Evolutionary conservation across 2,888 invertebrate species (phyloP), one percentile per base, ranked within the genome.

Genomic region (Chrysomela aeneicollis): DNA sequence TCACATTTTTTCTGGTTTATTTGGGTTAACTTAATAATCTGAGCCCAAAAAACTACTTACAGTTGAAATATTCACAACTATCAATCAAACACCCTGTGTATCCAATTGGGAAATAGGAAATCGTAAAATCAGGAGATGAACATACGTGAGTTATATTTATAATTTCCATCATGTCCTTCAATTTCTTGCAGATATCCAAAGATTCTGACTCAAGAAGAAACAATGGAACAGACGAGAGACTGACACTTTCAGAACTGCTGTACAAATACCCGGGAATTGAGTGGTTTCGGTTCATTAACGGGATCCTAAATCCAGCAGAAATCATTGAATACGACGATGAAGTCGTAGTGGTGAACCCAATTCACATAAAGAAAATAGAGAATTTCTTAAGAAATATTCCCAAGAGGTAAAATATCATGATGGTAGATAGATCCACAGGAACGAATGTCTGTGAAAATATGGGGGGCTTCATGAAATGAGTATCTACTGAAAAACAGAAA

Each of bases 191-290:
- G 79, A 76, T 77, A 64, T 74, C 75, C 2, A 71, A 76, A 49
- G 74, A 74, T 55, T 71, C n/a, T 42, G 42, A 15, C 2, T 15
- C 73, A 1, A 53, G 55, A 26, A 59, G 49, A n/a, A 37, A 54
- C 19, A 78, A 77, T 54, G 64, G 59, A 66, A 71, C 75, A n/a
- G 42, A 76, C 60, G 75, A 75, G 58, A 71, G 66, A 18, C 61
- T 70, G 22, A 71, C 72, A 8, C 32, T 88, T 32, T 77, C 77
- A 12, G 84, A 87, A 63, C 76, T 88, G 42, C 83, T 85, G 69
- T 77, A 79, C 58, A 81, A 83, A 72, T 86, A 85, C 76, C 79
- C 79, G 2, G 76, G 73, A 15, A 74, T 82, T 35, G 71, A 75
- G n/a, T 82, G 82, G 82, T 70, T 71, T 22, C 71, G 78, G 54